Evolutionary conservation across 2,797 vertebrate species (phyloP).

Genomic region (Oophaga sylvatica): DNA sequence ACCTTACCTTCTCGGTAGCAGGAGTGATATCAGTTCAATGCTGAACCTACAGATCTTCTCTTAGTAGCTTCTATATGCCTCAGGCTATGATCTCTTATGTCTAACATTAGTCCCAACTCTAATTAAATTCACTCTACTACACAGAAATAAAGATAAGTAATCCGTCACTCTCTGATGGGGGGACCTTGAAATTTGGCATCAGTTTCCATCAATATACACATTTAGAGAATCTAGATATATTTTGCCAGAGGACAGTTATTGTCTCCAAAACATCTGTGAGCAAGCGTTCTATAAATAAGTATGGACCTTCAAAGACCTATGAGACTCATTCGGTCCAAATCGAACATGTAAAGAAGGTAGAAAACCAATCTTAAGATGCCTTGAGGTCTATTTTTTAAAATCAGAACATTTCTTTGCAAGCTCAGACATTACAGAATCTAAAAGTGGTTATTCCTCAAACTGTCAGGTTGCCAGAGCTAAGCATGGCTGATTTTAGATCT

Average conservation of each 20-base stretch:
- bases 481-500: slow-evolving; percentile 58
- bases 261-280: neutral
- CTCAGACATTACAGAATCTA: slow-evolving; percentile 55
- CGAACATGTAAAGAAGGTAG: slow-evolving; percentile 36
- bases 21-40: neutral
- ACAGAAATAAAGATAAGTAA: slow-evolving; percentile 32
- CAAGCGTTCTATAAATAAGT: slow-evolving; percentile 13
- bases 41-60: neutral
- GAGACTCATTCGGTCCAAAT: slow-evolving; percentile 20
- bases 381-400: slow-evolving; percentile 45
- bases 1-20: neutral
- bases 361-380: slow-evolving; percentile 49
- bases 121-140: slow-evolving; percentile 13
- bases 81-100: slow-evolving; percentile 17
- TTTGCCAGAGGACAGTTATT: slow-evolving; percentile 29
- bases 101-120: slow-evolving; percentile 24
- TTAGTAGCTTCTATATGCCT: neutral
- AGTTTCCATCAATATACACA: slow-evolving; percentile 13
- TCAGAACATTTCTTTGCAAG: slow-evolving; percentile 43
- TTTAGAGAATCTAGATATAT: slow-evolving; percentile 47
- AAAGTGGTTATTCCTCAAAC: slow-evolving; percentile 57
- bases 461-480: slow-evolving; percentile 51
- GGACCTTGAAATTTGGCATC: slow-evolving; percentile 10
- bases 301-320: slow-evolving; percentile 29
- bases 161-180: slow-evolving; percentile 27